phyloP scores from a whole-genome alignment of 2,113 vertebrate species.

The Sterna hirundo region DNA sequence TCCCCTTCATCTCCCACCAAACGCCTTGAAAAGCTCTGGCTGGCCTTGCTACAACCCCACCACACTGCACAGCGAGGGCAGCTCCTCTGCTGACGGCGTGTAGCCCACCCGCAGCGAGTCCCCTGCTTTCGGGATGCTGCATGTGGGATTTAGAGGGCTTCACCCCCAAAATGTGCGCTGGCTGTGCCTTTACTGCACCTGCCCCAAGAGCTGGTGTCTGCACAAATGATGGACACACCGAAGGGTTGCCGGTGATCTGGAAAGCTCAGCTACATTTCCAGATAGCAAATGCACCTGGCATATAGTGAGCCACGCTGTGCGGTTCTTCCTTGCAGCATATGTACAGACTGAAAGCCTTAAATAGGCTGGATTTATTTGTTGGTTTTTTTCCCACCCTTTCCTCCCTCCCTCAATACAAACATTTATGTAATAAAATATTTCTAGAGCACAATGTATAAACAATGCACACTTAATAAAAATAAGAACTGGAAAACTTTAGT shows the following conservation, averaged over 20 bases:
- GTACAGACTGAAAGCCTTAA: not conserved
- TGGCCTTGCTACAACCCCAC: not conserved
- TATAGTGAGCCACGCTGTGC: not conserved
- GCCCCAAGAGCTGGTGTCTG: not conserved
- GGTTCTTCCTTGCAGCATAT: not conserved
- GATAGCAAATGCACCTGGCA: not conserved
- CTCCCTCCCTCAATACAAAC: slow-evolving; percentile 22
- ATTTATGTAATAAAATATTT: slow-evolving; percentile 31
- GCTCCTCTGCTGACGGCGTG: not conserved
- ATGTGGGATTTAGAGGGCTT: not conserved
- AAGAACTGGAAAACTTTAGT: not conserved
- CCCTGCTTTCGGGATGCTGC: not conserved
- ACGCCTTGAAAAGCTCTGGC: not conserved
- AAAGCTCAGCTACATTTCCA: not conserved
- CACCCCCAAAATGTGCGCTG: not conserved
- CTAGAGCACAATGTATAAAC: slow-evolving; percentile 11
- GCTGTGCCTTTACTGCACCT: not conserved
- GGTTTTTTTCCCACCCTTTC: not conserved
- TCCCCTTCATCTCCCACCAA: not conserved
- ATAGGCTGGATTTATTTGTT: not conserved
- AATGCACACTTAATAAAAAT: not conserved
- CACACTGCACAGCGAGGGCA: fast-evolving
- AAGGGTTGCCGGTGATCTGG: not conserved
- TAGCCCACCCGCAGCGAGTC: fast-evolving
- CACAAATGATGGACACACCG: fast-evolving